A percentile compares a stretch with the other conserved stretches of the same genome.
phyloP scores from a whole-genome alignment of 2,113 vertebrate species.

The Cyprinodon tularosa region DNA sequence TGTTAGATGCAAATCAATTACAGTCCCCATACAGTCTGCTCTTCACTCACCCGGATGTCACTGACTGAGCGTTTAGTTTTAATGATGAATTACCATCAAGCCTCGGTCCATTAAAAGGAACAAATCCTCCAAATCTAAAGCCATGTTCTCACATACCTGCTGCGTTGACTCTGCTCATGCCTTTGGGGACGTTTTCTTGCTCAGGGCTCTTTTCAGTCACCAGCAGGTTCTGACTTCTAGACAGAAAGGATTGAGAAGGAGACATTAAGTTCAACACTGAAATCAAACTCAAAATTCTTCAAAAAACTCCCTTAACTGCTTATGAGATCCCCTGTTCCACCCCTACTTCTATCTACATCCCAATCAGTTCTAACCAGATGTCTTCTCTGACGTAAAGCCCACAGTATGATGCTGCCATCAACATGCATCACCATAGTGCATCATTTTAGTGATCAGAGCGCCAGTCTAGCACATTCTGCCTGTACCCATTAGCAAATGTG shows the following conservation, averaged over 20 bases:
- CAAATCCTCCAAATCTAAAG: constrained; percentile 60
- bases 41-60: constrained; percentile 71
- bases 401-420: not conserved
- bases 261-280: not conserved
- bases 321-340: too few species aligned
- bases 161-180: constrained; percentile 77
- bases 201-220: constrained; percentile 37
- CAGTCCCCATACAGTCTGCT: constrained; percentile 59
- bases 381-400: not conserved
- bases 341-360: too few species aligned
- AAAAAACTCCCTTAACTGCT: too few species aligned
- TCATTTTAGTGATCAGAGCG: not conserved
- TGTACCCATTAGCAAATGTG: not conserved
- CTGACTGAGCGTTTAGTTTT: constrained; percentile 64
- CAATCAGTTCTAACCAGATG: not conserved
- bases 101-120: constrained; percentile 72
- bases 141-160: constrained; percentile 69
- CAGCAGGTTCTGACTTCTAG: constrained; percentile 51
- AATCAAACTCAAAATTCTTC: not conserved
- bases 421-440: not conserved
- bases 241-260: constrained; percentile 19
- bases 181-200: constrained; percentile 67
- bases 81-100: constrained; percentile 68
- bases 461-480: not conserved
- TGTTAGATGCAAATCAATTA: constrained; percentile 60